Evolutionary conservation across 2,888 invertebrate species (phyloP), one percentile per base, ranked within the genome.

Genomic region (Drosophila flavopinicola): DNA sequence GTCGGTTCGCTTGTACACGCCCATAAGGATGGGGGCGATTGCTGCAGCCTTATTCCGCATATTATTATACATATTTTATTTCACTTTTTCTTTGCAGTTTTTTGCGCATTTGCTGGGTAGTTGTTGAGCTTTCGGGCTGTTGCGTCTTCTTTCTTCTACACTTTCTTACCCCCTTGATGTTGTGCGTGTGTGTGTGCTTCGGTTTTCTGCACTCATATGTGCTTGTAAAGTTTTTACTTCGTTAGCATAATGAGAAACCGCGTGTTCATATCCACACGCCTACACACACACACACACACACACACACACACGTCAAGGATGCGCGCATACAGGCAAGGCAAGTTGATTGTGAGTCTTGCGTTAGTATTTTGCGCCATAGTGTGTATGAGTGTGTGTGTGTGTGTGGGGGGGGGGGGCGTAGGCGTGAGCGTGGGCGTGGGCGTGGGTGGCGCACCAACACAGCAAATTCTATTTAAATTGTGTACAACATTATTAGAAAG

Each of bases 401-500:
- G 37, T 42, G 15, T 49, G 35, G 13, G 53, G 30, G 20, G 53
- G 45, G 17, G 30, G 11, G 27, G 37, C 17, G 17, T 17, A 15
- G 10, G 35, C 35, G 10, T 10, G 6, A 6, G n/a, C 11, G 38
- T 27, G 51, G 25, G 6, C 47, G 39, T 39, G 7, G 24, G 25
- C 6, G 52, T 23, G 47, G 47, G 25, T 6, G 39, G 51, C 33
- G 51, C 45, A 38, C 33, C 63, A 67, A 54, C 73, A 64, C 65
- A 73, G 84, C 78, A 89, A 88, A 88, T 88, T 88, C 90, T 88
- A 90, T 89, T 89, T 89, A 90, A 89, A 89, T 87, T 90, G 88
- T 89, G 89, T 88, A 89, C 89, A 89, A 88, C 87, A 89, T 89
- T 89, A 89, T 89, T 89, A 89, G 89, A 89, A 90, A 87, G 87